Percentiles rank a stretch among this genome's conserved stretches.
Conservation (phyloP, 1,140 invertebrate species). For the Zaprionus gabonicus region DNA sequence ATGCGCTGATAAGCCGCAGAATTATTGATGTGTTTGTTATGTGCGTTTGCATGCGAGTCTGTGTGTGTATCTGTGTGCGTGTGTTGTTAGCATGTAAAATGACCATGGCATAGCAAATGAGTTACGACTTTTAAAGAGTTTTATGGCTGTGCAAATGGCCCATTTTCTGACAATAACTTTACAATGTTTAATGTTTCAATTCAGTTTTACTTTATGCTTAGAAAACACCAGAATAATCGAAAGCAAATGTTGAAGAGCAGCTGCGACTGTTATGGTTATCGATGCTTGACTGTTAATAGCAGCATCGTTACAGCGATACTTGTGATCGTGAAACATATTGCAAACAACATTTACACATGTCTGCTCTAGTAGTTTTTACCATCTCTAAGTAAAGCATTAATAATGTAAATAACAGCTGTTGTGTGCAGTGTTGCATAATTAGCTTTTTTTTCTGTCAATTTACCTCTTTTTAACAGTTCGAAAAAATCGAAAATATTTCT, state of each 20-base stretch:
- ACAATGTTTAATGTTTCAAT: slow-evolving; percentile 3
- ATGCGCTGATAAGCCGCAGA: slow-evolving; percentile 20
- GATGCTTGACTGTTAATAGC: not conserved
- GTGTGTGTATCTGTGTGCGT: not conserved
- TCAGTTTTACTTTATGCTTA: not conserved
- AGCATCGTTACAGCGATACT: not conserved
- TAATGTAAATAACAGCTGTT: not conserved
- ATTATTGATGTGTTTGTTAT: slow-evolving; percentile 13
- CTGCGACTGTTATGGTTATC: not conserved
- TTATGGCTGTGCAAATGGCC: not conserved
- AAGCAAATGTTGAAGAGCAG: not conserved
- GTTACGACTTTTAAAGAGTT: slow-evolving; percentile 10
- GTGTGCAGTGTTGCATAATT: not conserved
- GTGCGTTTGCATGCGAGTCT: not conserved
- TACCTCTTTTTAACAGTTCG: no score
- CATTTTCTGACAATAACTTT: not conserved
- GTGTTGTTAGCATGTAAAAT: slow-evolving; percentile 1
- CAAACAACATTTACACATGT: not conserved
- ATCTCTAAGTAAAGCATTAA: not conserved
- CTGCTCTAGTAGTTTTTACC: not conserved
- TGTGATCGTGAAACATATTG: not conserved
- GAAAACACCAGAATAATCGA: not conserved
- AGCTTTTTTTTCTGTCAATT: no score
- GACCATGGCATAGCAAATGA: slow-evolving; percentile 6
- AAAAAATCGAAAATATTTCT: no score